A percentile compares a stretch with the other conserved stretches of the same genome.
Conservation (phyloP, 2,113 vertebrate genomes). For the Aspidoscelis tigris region DNA sequence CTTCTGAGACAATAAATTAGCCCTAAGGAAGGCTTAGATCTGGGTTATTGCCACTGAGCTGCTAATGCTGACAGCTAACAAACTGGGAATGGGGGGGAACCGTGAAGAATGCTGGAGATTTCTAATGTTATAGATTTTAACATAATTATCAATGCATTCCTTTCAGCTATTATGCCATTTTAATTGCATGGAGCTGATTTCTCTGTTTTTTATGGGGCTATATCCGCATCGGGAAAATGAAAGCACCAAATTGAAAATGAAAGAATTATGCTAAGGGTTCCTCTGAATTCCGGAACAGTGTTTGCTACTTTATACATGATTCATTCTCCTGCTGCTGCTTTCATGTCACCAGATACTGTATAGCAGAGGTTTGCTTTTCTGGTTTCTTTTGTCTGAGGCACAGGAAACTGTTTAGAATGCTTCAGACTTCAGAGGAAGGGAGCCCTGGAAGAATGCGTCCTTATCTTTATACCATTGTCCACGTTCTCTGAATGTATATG, state of each 20-base stretch:
- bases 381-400: constrained; percentile 48
- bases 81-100: constrained; percentile 47
- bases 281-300: constrained; percentile 72
- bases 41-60: constrained; percentile 52
- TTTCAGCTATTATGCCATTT: constrained; percentile 77
- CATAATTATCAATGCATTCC: constrained; percentile 79
- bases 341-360: constrained; percentile 55
- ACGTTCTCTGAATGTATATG: neutral
- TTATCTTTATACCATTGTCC: neutral
- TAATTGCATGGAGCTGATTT: constrained; percentile 77
- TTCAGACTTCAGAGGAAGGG: neutral
- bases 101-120: constrained; percentile 57
- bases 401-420: constrained; percentile 43
- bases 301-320: constrained; percentile 71
- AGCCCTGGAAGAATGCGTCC: neutral
- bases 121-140: constrained; percentile 76
- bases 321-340: constrained; percentile 63
- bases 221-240: constrained; percentile 74
- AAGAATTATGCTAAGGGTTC: constrained; percentile 80
- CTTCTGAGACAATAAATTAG: constrained; percentile 12
- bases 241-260: constrained; percentile 77
- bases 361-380: constrained; percentile 44
- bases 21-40: constrained; percentile 51
- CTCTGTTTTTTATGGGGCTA: constrained; percentile 75
- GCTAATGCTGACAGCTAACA: constrained; percentile 68